A percentile compares a stretch with the other conserved stretches of the same genome.
Evolutionary conservation across 2,797 vertebrate species (phyloP).

Genomic region (Cossypha polioptera): DNA sequence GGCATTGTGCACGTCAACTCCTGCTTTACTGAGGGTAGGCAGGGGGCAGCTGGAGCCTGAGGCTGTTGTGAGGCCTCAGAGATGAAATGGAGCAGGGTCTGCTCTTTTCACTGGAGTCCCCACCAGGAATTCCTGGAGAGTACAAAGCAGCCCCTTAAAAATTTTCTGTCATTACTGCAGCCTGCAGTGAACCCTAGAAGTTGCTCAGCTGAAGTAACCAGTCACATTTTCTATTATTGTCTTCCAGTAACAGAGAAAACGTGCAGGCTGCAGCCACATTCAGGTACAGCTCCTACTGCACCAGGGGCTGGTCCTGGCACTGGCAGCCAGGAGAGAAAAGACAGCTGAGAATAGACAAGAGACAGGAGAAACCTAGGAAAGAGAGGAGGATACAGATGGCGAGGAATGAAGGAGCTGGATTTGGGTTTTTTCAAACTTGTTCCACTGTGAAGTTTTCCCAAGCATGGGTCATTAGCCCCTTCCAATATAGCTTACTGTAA

Average conservation of each 20-base stretch:
- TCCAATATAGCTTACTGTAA: background rate
- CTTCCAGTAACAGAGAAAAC: background rate
- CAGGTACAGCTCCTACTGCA: background rate
- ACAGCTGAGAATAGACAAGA: background rate
- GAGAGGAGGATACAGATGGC: background rate
- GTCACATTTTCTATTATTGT: background rate
- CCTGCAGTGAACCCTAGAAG: background rate
- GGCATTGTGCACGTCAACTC: background rate
- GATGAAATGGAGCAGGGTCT: background rate
- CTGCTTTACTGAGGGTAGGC: background rate
- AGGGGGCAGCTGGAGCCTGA: background rate
- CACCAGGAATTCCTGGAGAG: background rate
- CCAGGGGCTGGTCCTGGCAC: accelerated
- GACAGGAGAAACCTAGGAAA: background rate
- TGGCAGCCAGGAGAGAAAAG: background rate
- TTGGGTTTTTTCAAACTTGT: background rate
- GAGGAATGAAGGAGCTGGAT: background rate
- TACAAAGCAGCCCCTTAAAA: background rate
- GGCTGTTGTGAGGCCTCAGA: background rate
- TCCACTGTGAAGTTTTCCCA: background rate
- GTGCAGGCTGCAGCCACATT: background rate
- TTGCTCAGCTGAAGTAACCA: background rate
- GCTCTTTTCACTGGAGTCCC: background rate
- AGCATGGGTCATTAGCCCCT: background rate
- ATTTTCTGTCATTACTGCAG: background rate